A percentile compares a stretch with the other conserved stretches of the same genome.
Evolutionary conservation across 2,797 vertebrate genomes (phyloP).

Genomic region (Acestrorhynchus altus): DNA sequence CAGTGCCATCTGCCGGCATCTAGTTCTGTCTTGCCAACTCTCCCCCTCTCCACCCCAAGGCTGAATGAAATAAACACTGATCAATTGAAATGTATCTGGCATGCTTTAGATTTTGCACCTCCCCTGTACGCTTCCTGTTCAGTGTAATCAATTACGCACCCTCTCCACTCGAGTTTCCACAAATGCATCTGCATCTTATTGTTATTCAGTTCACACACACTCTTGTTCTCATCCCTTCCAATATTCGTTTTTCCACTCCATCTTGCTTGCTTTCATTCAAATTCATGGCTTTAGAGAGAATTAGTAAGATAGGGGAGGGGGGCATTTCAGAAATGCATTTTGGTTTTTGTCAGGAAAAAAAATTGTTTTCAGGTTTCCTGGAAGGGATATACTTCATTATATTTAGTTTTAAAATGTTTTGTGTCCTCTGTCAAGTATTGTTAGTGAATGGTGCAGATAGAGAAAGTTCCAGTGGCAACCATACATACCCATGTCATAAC

Average conservation of each 20-base stretch:
- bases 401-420: not conserved
- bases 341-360: not conserved
- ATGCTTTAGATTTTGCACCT: constrained; percentile 24
- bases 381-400: not conserved
- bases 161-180: constrained; percentile 33
- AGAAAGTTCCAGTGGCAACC: too few relatives aligned
- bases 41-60: constrained; percentile 11
- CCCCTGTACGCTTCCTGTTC: constrained; percentile 35
- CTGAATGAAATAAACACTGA: constrained; percentile 32
- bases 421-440: not conserved
- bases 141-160: constrained; percentile 38
- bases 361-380: not conserved
- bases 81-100: constrained; percentile 38
- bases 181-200: constrained; percentile 52
- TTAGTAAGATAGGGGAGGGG: not conserved
- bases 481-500: too few relatives aligned
- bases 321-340: not conserved
- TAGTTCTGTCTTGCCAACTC: constrained; percentile 18
- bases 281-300: constrained; percentile 28
- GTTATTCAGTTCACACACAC: constrained; percentile 46
- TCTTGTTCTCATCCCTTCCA: constrained; percentile 39
- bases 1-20: constrained; percentile 26
- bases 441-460: too few relatives aligned
- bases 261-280: constrained; percentile 33
- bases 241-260: constrained; percentile 19